These are phyloP conservation scores for Drosophila micromelanica DNA, from an alignment of 1,140 invertebrate species.

Conservation along the genomic window DNA sequence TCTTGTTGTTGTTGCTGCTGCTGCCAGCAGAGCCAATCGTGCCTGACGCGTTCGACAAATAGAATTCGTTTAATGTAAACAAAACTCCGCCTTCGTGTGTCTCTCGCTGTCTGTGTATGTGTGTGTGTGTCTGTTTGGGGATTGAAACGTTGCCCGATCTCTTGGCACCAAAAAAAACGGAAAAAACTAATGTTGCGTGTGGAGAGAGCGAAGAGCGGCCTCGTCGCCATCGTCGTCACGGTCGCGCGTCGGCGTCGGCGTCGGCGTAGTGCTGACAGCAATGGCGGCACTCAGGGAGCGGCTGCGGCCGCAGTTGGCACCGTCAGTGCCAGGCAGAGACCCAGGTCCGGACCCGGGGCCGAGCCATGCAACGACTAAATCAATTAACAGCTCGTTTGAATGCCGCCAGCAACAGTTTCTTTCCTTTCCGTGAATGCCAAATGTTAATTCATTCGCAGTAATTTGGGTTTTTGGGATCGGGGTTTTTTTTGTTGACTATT, in stretches of 20 bases:
- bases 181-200: constrained; percentile 29
- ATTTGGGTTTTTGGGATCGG: constrained; percentile 54
- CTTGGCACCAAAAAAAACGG: constrained; percentile 24
- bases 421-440: constrained; percentile 57
- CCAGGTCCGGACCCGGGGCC: constrained; percentile 15
- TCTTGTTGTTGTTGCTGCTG: constrained; percentile 20
- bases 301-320: background rate
- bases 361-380: constrained; percentile 67
- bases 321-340: background rate
- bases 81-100: constrained; percentile 83
- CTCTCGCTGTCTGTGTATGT: constrained; percentile 33
- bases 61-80: constrained; percentile 84
- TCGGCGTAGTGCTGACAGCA: constrained; percentile 71
- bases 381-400: constrained; percentile 81
- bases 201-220: constrained; percentile 6
- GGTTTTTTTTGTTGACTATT: constrained; percentile 65
- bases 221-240: constrained; percentile 61
- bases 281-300: constrained; percentile 73
- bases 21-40: constrained; percentile 53
- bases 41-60: constrained; percentile 80
- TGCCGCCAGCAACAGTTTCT: constrained; percentile 57
- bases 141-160: constrained; percentile 47
- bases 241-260: constrained; percentile 55
- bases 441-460: constrained; percentile 65
- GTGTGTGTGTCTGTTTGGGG: constrained; percentile 33